These are phyloP conservation scores for Ganaspis sp. DNA, from an alignment of 1,140 invertebrate species.

Conservation along the genomic window DNA sequence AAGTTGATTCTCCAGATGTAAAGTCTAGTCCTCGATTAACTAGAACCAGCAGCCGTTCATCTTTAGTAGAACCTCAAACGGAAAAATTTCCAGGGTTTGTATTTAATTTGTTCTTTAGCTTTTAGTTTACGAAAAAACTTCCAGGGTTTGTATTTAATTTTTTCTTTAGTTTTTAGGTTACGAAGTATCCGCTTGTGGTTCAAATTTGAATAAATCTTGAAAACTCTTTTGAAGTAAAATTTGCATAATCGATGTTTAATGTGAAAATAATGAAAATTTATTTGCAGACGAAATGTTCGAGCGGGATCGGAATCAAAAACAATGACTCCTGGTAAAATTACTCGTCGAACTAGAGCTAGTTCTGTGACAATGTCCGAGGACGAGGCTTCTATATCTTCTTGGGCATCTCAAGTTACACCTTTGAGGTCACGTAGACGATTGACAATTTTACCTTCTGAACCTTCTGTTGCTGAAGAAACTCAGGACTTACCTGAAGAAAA, in stretches of 20 bases:
- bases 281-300: background rate
- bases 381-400: background rate
- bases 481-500: background rate
- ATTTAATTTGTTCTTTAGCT: too few species aligned
- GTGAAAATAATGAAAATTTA: background rate
- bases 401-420: background rate
- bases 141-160: too few species aligned
- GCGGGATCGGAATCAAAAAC: constrained; percentile 16
- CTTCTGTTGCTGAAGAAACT: background rate
- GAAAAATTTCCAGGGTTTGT: background rate
- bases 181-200: too few species aligned
- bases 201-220: too few species aligned
- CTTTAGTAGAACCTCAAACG: background rate
- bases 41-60: background rate
- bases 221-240: too few species aligned
- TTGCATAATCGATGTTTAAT: too few species aligned
- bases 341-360: constrained; percentile 19
- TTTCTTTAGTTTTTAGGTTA: too few species aligned
- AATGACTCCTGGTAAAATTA: constrained; percentile 1
- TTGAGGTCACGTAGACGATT: background rate
- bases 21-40: background rate
- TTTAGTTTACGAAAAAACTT: too few species aligned
- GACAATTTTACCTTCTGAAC: background rate
- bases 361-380: background rate
- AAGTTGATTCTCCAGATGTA: background rate